Evolutionary conservation across 2,797 vertebrate species (phyloP).

Genomic region (Hippoglossus hippoglossus): DNA sequence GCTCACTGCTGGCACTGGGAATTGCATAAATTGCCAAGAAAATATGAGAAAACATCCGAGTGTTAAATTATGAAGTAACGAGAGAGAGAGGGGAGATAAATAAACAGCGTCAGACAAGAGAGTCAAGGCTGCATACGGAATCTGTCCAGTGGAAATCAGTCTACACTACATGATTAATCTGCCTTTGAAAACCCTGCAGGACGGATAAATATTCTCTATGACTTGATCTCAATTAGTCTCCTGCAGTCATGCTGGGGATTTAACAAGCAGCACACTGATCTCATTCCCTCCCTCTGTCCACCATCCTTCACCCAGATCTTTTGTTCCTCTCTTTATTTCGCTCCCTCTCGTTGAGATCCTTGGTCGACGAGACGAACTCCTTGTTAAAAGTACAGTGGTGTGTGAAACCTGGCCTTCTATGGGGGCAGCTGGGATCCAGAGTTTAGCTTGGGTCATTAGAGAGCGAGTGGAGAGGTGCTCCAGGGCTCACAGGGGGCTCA

Average conservation of each 20-base stretch:
- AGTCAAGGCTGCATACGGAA: slow-evolving; percentile 48
- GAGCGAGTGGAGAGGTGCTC: slow-evolving; percentile 43
- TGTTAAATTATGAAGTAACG: slow-evolving; percentile 70
- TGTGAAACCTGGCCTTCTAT: slow-evolving; percentile 51
- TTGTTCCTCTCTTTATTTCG: slow-evolving; percentile 16
- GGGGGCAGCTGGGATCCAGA: slow-evolving; percentile 45
- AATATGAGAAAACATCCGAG: slow-evolving; percentile 57
- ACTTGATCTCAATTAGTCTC: slow-evolving; percentile 66
- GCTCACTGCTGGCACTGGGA: slow-evolving; percentile 25
- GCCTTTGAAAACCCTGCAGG: slow-evolving; percentile 62
- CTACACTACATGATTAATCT: slow-evolving; percentile 56
- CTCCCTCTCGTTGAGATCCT: slow-evolving; percentile 7
- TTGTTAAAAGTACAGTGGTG: slow-evolving; percentile 45
- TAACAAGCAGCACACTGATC: slow-evolving; percentile 45
- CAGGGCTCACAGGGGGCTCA: slow-evolving; percentile 19
- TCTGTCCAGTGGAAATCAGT: slow-evolving; percentile 53
- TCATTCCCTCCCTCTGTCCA: slow-evolving; percentile 23
- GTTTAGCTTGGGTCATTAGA: slow-evolving; percentile 70
- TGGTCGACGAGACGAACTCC: slow-evolving; percentile 28
- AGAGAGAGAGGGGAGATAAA: slow-evolving; percentile 42
- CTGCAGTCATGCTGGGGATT: slow-evolving; percentile 42
- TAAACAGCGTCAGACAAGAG: slow-evolving; percentile 53
- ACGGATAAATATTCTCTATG: slow-evolving; percentile 72
- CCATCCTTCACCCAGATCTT: neutral
- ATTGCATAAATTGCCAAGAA: slow-evolving; percentile 55